phyloP scores from a whole-genome alignment of 2,113 vertebrate genomes.

The Heterocephalus glaber region DNA sequence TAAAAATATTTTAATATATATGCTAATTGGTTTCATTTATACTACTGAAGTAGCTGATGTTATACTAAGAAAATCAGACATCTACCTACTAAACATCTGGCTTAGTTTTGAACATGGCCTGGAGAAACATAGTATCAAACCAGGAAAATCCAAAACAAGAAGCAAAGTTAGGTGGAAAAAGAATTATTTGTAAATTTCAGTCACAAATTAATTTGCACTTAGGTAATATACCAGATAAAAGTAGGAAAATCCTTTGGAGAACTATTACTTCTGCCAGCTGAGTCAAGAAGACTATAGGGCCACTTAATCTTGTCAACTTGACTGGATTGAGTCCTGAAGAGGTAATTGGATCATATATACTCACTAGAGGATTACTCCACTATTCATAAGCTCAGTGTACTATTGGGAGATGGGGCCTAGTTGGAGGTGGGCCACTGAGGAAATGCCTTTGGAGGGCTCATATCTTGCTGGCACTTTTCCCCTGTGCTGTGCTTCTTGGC shows the following conservation, averaged over 20 bases:
- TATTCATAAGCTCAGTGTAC: not conserved
- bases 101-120: conserved; percentile 39
- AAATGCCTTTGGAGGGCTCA: not conserved
- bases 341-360: not conserved
- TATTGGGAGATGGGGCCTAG: not conserved
- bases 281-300: conserved; percentile 84
- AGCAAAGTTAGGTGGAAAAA: conserved; percentile 37
- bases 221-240: conserved; percentile 92
- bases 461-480: not conserved
- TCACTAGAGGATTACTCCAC: not conserved
- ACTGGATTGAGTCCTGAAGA: not conserved
- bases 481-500: not conserved
- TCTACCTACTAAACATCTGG: not conserved
- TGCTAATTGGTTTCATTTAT: not conserved
- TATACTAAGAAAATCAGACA: not conserved
- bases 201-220: conserved; percentile 87
- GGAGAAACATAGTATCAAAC: conserved; percentile 38
- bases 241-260: conserved; percentile 92
- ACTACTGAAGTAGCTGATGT: not conserved
- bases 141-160: conserved; percentile 33
- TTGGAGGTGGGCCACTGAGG: not conserved
- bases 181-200: not conserved
- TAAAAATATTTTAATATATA: not conserved
- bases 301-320: not conserved
- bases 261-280: conserved; percentile 90